Evolutionary conservation across 1,140 invertebrate genomes (phyloP), one percentile per base, ranked within the genome.

Genomic region (Drosophila erecta): DNA sequence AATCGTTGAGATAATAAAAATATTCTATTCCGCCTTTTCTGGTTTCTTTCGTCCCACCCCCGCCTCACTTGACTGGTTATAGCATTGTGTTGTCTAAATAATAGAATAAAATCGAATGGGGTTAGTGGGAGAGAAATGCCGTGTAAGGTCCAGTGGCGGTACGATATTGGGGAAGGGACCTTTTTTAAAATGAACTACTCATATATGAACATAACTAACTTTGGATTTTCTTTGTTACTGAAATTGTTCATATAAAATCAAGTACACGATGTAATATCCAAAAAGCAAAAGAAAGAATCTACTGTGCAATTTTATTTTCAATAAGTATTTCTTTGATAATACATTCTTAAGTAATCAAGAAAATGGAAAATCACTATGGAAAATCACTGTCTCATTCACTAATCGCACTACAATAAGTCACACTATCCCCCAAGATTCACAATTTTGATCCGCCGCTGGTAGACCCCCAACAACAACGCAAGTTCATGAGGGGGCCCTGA

Each of bases 1-100:
- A 64, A 64, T 65, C 64, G 20, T 43, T 65, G 44, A 67, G 64
- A 67, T 65, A 67, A 67, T 67, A 67, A 67, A 67, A 67, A 67
- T 67, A 51, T 67, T 67, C 59, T 50, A 66, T 65, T 41, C 22
- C 15, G 7, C 33, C 17, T 49, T n/a, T 30, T 46, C n/a, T 30
- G 37, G 8, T 24, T 51, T 50, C 30, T 38, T 59, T 59, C 12
- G 37, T 24, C 37, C 43, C 58, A 15, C 41, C 41, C 54, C 15
- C 54, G 15, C 38, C 43, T n/a, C 35, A 46, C 62, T 64, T 38
- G 43, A 65, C 35, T 37, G 38, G 59, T 17, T 44, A 43, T 67
- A 43, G 59, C 64, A 30, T 49, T 61, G 35, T 61, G 35, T 51
- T 67, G 58, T 67, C 64, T 67, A 67, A 67, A 67, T 51, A 67